Base-by-base conservation (phyloP, 2,113 vertebrate species). In the Etheostoma spectabile region DNA sequence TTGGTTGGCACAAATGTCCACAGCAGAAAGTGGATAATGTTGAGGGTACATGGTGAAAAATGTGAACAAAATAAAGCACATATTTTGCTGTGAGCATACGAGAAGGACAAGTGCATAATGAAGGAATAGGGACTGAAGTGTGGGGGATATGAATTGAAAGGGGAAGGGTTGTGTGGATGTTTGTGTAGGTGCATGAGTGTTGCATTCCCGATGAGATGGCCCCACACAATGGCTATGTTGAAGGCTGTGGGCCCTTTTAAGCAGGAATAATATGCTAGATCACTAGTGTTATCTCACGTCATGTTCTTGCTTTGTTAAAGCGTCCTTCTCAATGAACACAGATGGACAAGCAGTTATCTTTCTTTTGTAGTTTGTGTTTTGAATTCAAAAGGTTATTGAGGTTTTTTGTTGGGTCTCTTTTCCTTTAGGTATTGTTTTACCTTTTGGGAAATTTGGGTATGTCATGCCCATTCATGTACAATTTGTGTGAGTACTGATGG, bases 81-180 rank as follows among this genome's bases (percentile, higher is more conserved):
- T 81, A 84, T 84, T 42, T 83, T 85, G 6, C 59, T 79, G 59
- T 19, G 71, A 85, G 57, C 71, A 60, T 42, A 77, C 75, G 74
- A 85, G 83, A 93, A 92, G 80, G 79, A 89, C 84, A 84, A 86
- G 83, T 92, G 81, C 69, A 71, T 79, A 60, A 79, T 83, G 83
- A 80, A 71, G 77, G 76, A 81, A 86, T 33, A 52, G 48, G 60
- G 49, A 51, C 63, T 59, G 81, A 80, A 80, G 75, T 85, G 78
- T 80, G 73, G n/a, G 74, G 35, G 33, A 19, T 71, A 84, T 73
- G 85, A 78, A 91, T 82, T 5, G 35, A 92, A 92, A 86, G 71
- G 65, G 74, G 27, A 86, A 80, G 46, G 59, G 86, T 78, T 84
- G 35, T 79, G 78, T 91, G 85, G 65, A 79, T 88, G 76, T 90